A percentile compares a stretch with the other conserved stretches of the same genome.
These are phyloP conservation scores for Tupiocoris notatus DNA, from an alignment of 2,888 invertebrate species.

Conservation along the genomic window DNA sequence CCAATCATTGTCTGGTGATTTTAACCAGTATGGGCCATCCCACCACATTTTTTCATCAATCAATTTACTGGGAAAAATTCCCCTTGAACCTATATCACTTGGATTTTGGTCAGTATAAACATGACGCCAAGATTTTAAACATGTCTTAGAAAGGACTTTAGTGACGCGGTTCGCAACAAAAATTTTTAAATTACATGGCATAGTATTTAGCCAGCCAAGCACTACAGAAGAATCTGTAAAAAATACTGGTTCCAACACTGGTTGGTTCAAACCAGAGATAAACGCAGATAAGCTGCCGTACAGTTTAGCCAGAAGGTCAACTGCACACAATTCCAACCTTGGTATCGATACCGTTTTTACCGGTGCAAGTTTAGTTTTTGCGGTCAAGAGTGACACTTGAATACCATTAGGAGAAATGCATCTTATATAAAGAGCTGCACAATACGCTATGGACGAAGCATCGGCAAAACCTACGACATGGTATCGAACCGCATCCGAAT, in stretches of 20 bases:
- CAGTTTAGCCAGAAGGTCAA: background rate
- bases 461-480: slow-evolving; percentile 11
- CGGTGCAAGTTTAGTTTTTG: background rate
- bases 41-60: slow-evolving; percentile 43
- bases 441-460: slow-evolving; percentile 8
- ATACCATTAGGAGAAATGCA: background rate
- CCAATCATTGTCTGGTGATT: background rate
- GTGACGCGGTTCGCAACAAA: slow-evolving; percentile 9
- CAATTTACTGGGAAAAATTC: slow-evolving; percentile 14
- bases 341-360: too few species aligned
- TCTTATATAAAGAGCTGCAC: slow-evolving; percentile 1
- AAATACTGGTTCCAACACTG: background rate
- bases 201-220: slow-evolving; percentile 4
- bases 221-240: slow-evolving; percentile 6
- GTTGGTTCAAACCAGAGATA: background rate
- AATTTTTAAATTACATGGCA: background rate
- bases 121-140: background rate
- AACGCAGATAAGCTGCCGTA: background rate
- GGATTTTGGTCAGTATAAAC: background rate
- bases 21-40: slow-evolving; percentile 33
- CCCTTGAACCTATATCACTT: slow-evolving; percentile 1
- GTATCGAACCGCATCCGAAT: background rate
- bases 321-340: slow-evolving; percentile 3
- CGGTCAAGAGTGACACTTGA: background rate
- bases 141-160: background rate